These are phyloP conservation scores for Oophaga pumilio DNA, from an alignment of 2,113 vertebrate species.

Conservation along the genomic window DNA sequence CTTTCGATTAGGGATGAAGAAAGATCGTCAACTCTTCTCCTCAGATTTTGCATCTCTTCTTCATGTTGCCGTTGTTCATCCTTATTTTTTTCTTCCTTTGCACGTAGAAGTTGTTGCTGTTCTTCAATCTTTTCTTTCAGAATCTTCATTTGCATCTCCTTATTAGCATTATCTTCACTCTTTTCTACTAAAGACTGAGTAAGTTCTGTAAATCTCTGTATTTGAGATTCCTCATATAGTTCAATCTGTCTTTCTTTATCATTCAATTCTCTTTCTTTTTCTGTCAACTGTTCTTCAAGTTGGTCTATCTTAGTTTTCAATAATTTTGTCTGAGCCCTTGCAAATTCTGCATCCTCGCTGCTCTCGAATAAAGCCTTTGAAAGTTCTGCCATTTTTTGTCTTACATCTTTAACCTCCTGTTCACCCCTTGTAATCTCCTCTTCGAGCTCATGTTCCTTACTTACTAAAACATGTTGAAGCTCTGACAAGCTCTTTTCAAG, in stretches of 20 bases:
- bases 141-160: not conserved
- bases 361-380: constrained; percentile 10
- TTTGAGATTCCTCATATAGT: not conserved
- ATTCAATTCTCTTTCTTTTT: not conserved
- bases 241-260: not conserved
- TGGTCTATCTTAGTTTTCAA: not conserved
- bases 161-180: not conserved
- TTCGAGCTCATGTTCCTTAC: not conserved
- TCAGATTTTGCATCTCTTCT: not conserved
- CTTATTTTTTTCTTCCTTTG: constrained; percentile 6
- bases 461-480: not conserved
- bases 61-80: not conserved
- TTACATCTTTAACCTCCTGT: not conserved
- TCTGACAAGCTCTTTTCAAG: not conserved
- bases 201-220: constrained; percentile 11
- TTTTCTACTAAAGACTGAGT: not conserved
- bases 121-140: constrained; percentile 23
- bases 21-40: not conserved
- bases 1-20: constrained; percentile 10
- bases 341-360: not conserved
- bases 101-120: constrained; percentile 24
- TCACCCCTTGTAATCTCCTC: constrained; percentile 52
- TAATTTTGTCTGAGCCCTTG: not conserved
- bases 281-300: not conserved
- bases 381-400: not conserved